These are phyloP conservation scores for Hippoglossus hippoglossus DNA, from an alignment of 2,797 vertebrate species.

Conservation along the genomic window DNA sequence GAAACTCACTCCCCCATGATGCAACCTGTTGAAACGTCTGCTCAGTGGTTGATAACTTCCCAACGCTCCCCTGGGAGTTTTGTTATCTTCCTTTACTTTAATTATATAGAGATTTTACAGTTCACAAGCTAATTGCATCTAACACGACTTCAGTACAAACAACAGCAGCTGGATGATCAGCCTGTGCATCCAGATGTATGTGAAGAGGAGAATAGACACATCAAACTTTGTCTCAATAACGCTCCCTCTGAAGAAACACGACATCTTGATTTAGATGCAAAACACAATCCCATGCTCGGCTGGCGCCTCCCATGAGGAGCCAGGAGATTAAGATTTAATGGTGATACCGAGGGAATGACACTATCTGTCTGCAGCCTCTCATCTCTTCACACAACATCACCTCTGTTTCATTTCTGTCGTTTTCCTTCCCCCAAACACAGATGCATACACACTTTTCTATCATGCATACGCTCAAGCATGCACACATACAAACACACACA, in stretches of 20 bases:
- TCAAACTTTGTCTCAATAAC: slow-evolving; percentile 66
- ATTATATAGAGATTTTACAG: slow-evolving; percentile 49
- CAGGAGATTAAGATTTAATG: slow-evolving; percentile 79
- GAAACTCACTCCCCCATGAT: slow-evolving; percentile 48
- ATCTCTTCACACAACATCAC: slow-evolving; percentile 65
- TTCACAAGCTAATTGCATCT: slow-evolving; percentile 47
- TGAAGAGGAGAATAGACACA: slow-evolving; percentile 50
- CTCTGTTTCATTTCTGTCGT: slow-evolving; percentile 49
- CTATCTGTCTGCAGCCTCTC: slow-evolving; percentile 63
- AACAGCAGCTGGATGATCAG: slow-evolving; percentile 61
- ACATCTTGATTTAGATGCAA: slow-evolving; percentile 76
- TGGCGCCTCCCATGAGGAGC: slow-evolving; percentile 72
- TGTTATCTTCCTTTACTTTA: slow-evolving; percentile 19
- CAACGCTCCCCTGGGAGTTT: slow-evolving; percentile 11
- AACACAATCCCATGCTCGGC: slow-evolving; percentile 73
- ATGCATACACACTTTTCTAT: slow-evolving; percentile 18
- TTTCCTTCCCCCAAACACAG: slow-evolving; percentile 35
- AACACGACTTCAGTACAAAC: slow-evolving; percentile 47
- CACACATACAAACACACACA: background rate
- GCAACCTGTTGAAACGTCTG: slow-evolving; percentile 60
- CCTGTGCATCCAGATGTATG: slow-evolving; percentile 40
- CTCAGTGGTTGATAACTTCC: slow-evolving; percentile 36
- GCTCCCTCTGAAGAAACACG: slow-evolving; percentile 40
- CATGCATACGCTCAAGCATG: background rate
- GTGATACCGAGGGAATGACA: slow-evolving; percentile 68